Percentiles rank a stretch among this genome's conserved stretches.
Evolutionary conservation across 2,797 vertebrate species (phyloP).

Genomic region (Malurus splendens): DNA sequence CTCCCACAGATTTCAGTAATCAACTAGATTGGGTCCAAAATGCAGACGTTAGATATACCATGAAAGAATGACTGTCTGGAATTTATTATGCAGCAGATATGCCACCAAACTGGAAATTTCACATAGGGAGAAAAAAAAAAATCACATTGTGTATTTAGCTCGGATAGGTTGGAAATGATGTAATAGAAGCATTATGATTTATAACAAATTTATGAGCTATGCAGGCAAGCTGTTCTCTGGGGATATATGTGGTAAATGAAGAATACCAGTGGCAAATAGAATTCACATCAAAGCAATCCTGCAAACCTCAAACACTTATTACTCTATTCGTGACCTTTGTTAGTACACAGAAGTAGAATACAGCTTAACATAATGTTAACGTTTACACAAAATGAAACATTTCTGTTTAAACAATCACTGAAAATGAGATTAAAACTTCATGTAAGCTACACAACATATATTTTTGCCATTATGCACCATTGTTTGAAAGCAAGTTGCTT

Average conservation of each 20-base stretch:
- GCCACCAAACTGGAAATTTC: constrained; percentile 72
- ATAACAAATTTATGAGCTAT: constrained; percentile 63
- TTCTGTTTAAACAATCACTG: constrained; percentile 54
- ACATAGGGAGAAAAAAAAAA: constrained; percentile 21
- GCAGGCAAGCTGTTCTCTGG: constrained; percentile 44
- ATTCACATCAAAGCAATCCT: constrained; percentile 65
- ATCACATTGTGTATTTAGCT: constrained; percentile 51
- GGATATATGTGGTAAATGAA: constrained; percentile 57
- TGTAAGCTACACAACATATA: background rate
- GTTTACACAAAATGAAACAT: constrained; percentile 47
- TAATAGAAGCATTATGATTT: constrained; percentile 66
- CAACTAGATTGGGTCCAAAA: constrained; percentile 37
- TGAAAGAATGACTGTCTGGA: constrained; percentile 64
- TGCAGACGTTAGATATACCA: constrained; percentile 54
- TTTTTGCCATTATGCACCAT: background rate
- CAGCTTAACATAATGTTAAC: constrained; percentile 46
- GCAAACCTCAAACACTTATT: constrained; percentile 57
- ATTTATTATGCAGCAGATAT: constrained; percentile 70
- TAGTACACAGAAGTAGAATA: constrained; percentile 59
- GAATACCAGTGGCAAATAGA: constrained; percentile 61
- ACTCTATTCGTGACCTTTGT: constrained; percentile 55
- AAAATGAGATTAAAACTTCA: constrained; percentile 56
- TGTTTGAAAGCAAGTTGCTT: constrained; percentile 7
- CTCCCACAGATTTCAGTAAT: constrained; percentile 40
- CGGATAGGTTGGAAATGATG: constrained; percentile 64